These are phyloP conservation scores for Geophilus truncorum DNA, from an alignment of 2,888 invertebrate species.

Conservation along the genomic window DNA sequence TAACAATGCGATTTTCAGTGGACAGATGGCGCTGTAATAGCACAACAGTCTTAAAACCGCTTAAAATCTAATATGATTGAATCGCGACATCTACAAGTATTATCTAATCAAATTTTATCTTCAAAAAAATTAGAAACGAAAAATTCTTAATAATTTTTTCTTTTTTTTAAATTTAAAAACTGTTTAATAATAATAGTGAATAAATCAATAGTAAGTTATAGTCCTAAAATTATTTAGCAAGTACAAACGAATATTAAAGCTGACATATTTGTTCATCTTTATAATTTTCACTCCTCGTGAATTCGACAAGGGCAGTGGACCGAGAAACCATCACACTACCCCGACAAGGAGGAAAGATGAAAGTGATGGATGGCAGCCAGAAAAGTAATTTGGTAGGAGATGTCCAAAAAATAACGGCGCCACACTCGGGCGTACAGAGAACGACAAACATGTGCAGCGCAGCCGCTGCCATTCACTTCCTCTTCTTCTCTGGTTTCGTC, in stretches of 20 bases:
- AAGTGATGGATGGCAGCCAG: background rate
- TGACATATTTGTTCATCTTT: background rate
- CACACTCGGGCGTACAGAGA: background rate
- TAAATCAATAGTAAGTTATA: background rate
- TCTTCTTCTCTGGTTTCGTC: background rate
- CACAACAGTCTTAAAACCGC: no score
- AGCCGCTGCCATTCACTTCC: background rate
- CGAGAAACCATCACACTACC: conserved; percentile 1
- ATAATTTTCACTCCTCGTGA: background rate
- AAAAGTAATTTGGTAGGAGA: conserved; percentile 7
- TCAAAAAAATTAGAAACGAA: no score
- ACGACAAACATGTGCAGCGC: background rate
- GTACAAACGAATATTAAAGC: background rate
- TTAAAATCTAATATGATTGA: no score
- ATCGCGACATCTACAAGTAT: no score
- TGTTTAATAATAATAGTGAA: no score
- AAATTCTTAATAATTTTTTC: no score
- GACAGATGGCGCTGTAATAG: no score
- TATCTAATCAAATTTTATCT: no score
- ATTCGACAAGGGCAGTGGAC: background rate
- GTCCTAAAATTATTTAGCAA: background rate
- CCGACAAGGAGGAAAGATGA: conserved; percentile 5
- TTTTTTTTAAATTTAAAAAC: no score
- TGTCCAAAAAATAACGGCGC: conserved; percentile 15
- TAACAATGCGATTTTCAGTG: no score